Conservation (phyloP, 2,888 invertebrate genomes). For the Scaptomyza cyrtandrae region DNA sequence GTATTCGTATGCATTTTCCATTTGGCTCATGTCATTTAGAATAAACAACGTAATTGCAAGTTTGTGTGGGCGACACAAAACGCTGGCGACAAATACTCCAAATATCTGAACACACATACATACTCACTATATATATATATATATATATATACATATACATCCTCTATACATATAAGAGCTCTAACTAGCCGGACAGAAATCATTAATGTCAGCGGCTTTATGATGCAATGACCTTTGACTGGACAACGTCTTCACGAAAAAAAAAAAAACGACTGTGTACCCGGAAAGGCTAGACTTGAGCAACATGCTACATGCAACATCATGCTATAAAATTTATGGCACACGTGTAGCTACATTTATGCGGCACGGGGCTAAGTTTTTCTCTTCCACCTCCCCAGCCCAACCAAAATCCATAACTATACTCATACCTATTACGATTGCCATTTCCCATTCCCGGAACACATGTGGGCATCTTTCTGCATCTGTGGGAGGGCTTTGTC, state of each 20-base stretch:
- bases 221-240: slow-evolving; percentile 76
- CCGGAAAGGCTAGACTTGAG: slow-evolving; percentile 57
- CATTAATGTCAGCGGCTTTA: slow-evolving; percentile 74
- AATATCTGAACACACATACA: slow-evolving; percentile 23
- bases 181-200: slow-evolving; percentile 33
- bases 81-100: slow-evolving; percentile 76
- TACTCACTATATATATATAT: background rate
- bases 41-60: slow-evolving; percentile 80
- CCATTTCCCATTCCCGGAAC: slow-evolving; percentile 63
- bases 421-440: slow-evolving; percentile 24
- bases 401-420: slow-evolving; percentile 7
- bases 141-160: background rate
- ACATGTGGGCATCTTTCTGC: slow-evolving; percentile 62
- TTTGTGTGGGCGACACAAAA: slow-evolving; percentile 77
- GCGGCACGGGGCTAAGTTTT: slow-evolving; percentile 65
- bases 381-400: background rate
- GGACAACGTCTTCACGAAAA: slow-evolving; percentile 54
- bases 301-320: slow-evolving; percentile 50
- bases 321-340: slow-evolving; percentile 49
- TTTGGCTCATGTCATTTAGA: slow-evolving; percentile 75
- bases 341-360: slow-evolving; percentile 33
- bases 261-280: slow-evolving; percentile 18
- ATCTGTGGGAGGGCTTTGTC: slow-evolving; percentile 38
- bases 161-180: slow-evolving; percentile 5
- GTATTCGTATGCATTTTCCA: slow-evolving; percentile 67